A percentile compares a stretch with the other conserved stretches of the same genome.
Conservation (phyloP, 2,113 vertebrate species). For the Tupaia tana region DNA sequence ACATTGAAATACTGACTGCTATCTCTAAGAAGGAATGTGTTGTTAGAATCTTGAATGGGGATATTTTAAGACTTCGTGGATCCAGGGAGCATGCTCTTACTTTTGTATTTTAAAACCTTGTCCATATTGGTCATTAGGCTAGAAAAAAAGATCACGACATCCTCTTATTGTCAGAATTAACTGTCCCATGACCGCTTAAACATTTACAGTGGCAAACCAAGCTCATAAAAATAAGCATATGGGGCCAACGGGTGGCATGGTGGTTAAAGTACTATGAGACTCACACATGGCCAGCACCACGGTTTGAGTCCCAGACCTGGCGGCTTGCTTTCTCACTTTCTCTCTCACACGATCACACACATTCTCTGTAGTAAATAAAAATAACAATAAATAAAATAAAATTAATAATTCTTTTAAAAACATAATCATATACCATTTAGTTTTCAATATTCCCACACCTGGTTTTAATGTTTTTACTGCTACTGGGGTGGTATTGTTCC, state of each 20-base stretch:
- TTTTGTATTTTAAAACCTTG: background rate
- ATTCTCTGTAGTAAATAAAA: no score
- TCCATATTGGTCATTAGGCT: background rate
- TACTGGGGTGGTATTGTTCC: slow-evolving; percentile 94
- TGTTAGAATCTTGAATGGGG: background rate
- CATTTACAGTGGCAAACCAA: background rate
- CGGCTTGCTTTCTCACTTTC: no score
- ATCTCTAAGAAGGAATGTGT: background rate
- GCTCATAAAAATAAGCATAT: background rate
- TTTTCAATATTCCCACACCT: slow-evolving; percentile 86
- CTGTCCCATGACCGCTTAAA: background rate
- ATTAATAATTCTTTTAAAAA: no score
- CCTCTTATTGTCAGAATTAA: background rate
- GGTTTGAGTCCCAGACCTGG: no score
- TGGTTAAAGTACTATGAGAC: no score
- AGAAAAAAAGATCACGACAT: background rate
- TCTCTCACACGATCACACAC: no score
- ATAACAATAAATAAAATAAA: no score
- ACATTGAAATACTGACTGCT: background rate
- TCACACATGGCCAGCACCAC: no score
- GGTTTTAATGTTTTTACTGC: slow-evolving; percentile 97
- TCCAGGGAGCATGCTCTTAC: background rate
- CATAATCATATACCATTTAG: background rate
- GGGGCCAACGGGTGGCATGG: no score
- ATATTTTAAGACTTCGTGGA: background rate